Base-by-base conservation (phyloP, 2,888 invertebrate genomes). In the Azorinus chamasolen region DNA sequence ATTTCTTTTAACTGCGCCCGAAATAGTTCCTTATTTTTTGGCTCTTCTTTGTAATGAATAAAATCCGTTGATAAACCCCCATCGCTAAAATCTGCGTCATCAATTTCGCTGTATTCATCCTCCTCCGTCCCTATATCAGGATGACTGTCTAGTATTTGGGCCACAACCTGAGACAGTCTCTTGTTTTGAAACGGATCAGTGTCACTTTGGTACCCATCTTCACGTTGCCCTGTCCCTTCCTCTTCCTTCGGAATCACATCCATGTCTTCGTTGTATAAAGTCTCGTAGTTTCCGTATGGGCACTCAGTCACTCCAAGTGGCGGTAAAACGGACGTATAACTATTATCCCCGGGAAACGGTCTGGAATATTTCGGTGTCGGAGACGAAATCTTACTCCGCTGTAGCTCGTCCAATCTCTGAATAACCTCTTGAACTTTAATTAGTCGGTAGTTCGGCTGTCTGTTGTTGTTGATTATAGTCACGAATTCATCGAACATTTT, bases 401-500 rank as follows among this genome's bases (percentile, higher is more conserved):
- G 32, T 32, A 32, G 32, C 32, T 32, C 32, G 32, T 32, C 10
- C 32, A 32, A 32, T 32, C 32, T 32, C 32, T 32, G 32, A 6
- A 32, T 32, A 4, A 32, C 32, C 32, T 32, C 32, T 10, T 32
- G 32, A 32, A 32, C 32, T 32, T 32, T 32, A 32, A 32, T 32
- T 32, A 32, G 32, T 32, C 32, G 4, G 32, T 32, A 32, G 32
- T 32, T 32, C 5, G 32, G 32, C 32, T 32, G 32, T 32, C 32
- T 32, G 32, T 32, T 32, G 10, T 32, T 32, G 32, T 32, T 32
- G 32, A 32, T 83, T 45, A 87, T 71, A 43, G 75, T 85, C 39
- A 92, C 83, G 81, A 91, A 92, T 61, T 89, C 85, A 53, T 90
- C 89, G 74, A 91, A 92, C 58, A 87, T 77, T 80, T 90, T 91